phyloP scores from a whole-genome alignment of 2,797 vertebrate species.

The Alauda arvensis region DNA sequence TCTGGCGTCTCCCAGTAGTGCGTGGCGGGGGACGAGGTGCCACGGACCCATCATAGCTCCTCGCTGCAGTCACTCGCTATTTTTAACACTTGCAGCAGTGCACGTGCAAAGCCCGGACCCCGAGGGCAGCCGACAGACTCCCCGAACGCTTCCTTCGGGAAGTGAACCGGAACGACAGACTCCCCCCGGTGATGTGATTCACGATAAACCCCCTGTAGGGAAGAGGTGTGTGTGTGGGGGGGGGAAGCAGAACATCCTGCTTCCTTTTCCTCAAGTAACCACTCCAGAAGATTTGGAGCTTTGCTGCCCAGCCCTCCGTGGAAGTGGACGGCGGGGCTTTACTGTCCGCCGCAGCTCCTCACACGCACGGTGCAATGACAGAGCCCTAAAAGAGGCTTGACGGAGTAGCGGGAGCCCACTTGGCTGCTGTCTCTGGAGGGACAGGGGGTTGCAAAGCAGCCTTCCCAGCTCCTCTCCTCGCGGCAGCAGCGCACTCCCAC shows the following conservation, averaged over 20 bases:
- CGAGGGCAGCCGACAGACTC: neutral
- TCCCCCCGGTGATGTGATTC: neutral
- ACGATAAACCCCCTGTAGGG: neutral
- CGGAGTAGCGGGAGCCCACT: fast-evolving
- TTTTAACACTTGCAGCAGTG: neutral
- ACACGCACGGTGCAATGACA: no score
- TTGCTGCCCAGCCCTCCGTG: neutral
- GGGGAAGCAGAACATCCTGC: neutral
- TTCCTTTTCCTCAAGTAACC: neutral
- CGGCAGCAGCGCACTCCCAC: neutral
- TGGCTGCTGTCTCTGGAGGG: neutral
- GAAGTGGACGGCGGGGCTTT: neutral
- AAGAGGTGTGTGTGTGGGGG: neutral
- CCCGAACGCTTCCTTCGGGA: neutral
- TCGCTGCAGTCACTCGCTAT: neutral
- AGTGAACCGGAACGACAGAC: neutral
- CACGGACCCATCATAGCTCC: neutral
- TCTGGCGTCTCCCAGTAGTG: neutral
- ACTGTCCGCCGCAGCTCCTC: neutral
- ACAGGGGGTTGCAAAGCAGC: neutral
- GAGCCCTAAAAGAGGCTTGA: no score
- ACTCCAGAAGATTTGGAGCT: neutral
- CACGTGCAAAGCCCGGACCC: neutral
- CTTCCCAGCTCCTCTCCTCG: neutral
- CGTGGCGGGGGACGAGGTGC: neutral